A percentile compares a stretch with the other conserved stretches of the same genome.
Evolutionary conservation across 2,113 vertebrate genomes (phyloP).

Genomic region (Prietella phreatophila): DNA sequence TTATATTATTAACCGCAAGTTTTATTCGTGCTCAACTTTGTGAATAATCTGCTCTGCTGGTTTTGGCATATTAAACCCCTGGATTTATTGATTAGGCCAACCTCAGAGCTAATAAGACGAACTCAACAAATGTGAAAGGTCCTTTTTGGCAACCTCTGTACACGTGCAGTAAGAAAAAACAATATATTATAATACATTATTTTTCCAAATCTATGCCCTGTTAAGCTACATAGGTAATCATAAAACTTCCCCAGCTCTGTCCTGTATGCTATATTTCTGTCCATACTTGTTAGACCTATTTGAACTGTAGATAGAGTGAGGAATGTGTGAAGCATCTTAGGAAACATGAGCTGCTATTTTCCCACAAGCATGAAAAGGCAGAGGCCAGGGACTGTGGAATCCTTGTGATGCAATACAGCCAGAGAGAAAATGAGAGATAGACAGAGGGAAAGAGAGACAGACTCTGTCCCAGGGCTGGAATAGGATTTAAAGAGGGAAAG

Average conservation of each 20-base stretch:
- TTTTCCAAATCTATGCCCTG: constrained; percentile 29
- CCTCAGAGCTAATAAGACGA: neutral
- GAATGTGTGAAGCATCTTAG: constrained; percentile 83
- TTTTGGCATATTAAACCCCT: neutral
- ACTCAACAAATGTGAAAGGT: constrained; percentile 14
- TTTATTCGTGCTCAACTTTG: constrained; percentile 1
- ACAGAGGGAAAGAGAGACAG: neutral
- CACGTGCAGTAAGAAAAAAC: constrained; percentile 58
- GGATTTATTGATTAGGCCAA: neutral
- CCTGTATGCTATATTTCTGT: constrained; percentile 4
- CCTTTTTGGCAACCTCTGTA: constrained; percentile 59
- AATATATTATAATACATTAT: constrained; percentile 27
- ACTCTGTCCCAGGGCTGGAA: neutral
- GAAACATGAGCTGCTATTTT: constrained; percentile 89
- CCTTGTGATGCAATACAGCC: constrained; percentile 70
- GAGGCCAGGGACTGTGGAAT: constrained; percentile 69
- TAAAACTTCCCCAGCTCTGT: neutral
- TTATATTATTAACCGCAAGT: constrained; percentile 3
- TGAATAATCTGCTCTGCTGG: neutral
- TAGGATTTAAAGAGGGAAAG: neutral
- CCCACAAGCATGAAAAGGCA: constrained; percentile 86
- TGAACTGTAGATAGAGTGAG: constrained; percentile 81
- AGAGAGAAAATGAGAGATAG: constrained; percentile 59
- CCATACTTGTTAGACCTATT: constrained; percentile 60
- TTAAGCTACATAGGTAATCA: constrained; percentile 13